These are phyloP conservation scores for Lysiphlebus fabarum DNA, from an alignment of 1,140 invertebrate species.

Conservation along the genomic window DNA sequence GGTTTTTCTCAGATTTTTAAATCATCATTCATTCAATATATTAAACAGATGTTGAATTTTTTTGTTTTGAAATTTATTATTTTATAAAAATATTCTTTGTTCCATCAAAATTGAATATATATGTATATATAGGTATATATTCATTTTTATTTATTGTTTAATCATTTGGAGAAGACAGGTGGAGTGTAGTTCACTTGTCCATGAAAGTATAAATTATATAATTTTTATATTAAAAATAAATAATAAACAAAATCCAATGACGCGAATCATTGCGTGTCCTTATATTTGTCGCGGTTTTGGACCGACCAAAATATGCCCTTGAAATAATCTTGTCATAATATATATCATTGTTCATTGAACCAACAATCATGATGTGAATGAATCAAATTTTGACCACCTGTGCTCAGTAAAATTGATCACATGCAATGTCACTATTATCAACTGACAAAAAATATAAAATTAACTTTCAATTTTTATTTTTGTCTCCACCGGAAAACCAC, in stretches of 20 bases:
- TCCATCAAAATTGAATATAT: too few species aligned
- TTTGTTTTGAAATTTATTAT: too few species aligned
- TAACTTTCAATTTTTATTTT: slow-evolving; percentile 7
- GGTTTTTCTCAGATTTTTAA: too few species aligned
- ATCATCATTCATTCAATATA: too few species aligned
- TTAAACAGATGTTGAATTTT: too few species aligned
- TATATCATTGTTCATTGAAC: slow-evolving; percentile 1
- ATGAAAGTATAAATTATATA: too few species aligned
- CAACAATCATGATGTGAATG: slow-evolving; percentile 23
- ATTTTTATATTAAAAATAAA: neutral
- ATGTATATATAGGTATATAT: too few species aligned
- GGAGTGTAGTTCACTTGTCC: too few species aligned
- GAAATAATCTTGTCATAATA: slow-evolving; percentile 15
- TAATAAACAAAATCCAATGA: slow-evolving; percentile 13
- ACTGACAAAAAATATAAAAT: slow-evolving; percentile 29
- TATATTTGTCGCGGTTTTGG: slow-evolving; percentile 12
- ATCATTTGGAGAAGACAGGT: too few species aligned
- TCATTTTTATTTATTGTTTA: too few species aligned
- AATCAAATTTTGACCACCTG: slow-evolving; percentile 37
- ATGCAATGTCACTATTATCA: slow-evolving; percentile 41
- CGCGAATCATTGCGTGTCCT: slow-evolving; percentile 28
- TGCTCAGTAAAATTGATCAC: slow-evolving; percentile 29
- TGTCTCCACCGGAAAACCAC: slow-evolving; percentile 37
- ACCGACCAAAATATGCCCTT: slow-evolving; percentile 22
- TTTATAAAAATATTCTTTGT: too few species aligned